Conservation (phyloP, 2,888 invertebrate genomes). For the Eilema griseolum region DNA sequence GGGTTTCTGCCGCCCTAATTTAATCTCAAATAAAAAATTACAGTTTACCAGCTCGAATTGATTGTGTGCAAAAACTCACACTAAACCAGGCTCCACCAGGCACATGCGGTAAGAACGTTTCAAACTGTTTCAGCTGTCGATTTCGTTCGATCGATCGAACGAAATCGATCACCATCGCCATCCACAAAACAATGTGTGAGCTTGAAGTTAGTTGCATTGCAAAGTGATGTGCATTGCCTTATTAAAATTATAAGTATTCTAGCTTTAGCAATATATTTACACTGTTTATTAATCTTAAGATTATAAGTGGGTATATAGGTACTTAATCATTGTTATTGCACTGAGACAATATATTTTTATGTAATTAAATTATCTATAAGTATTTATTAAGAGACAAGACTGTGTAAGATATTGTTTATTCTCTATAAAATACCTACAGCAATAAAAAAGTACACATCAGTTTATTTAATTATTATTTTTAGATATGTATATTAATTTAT, state of each 20-base stretch:
- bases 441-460: constrained; percentile 38
- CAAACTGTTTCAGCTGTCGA: too few relatives aligned
- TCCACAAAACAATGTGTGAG: too few relatives aligned
- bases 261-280: neutral
- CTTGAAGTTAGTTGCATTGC: neutral
- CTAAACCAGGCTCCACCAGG: too few relatives aligned
- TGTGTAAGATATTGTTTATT: constrained; percentile 18
- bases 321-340: neutral
- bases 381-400: neutral
- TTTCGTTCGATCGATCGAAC: too few relatives aligned
- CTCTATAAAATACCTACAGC: constrained; percentile 27
- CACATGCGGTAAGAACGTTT: too few relatives aligned
- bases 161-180: too few relatives aligned
- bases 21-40: too few relatives aligned
- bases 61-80: too few relatives aligned
- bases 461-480: constrained; percentile 35
- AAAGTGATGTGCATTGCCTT: constrained; percentile 2
- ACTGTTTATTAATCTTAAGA: neutral
- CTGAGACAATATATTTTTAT: neutral
- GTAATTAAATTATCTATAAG: neutral
- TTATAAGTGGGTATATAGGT: neutral
- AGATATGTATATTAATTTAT: constrained; percentile 14
- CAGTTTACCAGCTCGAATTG: too few relatives aligned
- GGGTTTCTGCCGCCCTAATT: too few relatives aligned
- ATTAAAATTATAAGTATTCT: neutral